Base-by-base conservation (phyloP, 92 coral and sea anemone genomes). In the Desmophyllum pertusum region DNA sequence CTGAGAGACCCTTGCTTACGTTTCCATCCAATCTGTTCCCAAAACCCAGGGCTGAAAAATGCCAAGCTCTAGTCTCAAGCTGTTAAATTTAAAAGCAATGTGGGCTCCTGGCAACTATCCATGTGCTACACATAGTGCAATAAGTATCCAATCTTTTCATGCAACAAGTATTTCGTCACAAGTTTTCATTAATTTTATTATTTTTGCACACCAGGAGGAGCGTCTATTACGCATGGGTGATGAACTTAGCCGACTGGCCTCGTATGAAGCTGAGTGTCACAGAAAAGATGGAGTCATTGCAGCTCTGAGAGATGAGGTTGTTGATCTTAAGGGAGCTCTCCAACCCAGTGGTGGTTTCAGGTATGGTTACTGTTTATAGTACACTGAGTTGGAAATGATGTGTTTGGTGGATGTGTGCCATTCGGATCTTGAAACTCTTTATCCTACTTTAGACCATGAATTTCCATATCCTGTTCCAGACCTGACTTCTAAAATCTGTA, bases 191-290 rank as follows among this genome's bases (percentile, higher is more conserved):
- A 37, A 67, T 38, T 50, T 19, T 3, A 35, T 29, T 30, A 27
- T 25, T 14, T 23, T 31, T 1, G 18, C 18, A 6, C 40, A 31
- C 10, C 74, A 95, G 98, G 94, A 93, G 74, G 95, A 95, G n/a
- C 91, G 98, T 7, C 84, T 95, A 21, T 87, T 95, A 42, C 93
- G 96, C 9, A 95, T 93, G 98, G 98, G 98, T 13, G 98, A 95
- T 79, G 98, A 95, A 80, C 92, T 95, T 1, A 95, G 97, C 78
- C 88, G 98, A 59, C 89, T 95, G 59, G 98, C 98, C 18, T 93
- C 97, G 3, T 95, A 89, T 67, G 98, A 95, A 84, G 89, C 90
- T 21, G 98, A 95, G 80, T 95, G 97, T 67, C 95, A 95, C 85
- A 90, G 98, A 25, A 95, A 95, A 73, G 98, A 95, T 85, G 97